phyloP scores from a whole-genome alignment of 1,140 invertebrate genomes.

The Dolichoris vasculosae region DNA sequence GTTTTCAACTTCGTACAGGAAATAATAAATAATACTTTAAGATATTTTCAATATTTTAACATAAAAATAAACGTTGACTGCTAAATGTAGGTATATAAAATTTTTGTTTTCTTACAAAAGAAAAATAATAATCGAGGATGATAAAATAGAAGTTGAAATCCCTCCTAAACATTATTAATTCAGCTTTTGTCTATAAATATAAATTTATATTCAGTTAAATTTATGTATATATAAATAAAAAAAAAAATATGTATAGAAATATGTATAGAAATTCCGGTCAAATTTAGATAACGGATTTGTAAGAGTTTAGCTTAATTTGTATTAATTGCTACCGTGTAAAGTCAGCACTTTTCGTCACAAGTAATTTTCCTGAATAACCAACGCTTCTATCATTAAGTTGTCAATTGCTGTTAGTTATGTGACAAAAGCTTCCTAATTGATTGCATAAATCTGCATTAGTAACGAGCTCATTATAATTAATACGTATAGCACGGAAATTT shows the following conservation, averaged over 20 bases:
- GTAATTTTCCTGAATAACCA: conserved; percentile 23
- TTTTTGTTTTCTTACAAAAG: neutral
- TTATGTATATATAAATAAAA: neutral
- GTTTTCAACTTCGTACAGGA: neutral
- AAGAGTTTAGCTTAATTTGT: conserved; percentile 9
- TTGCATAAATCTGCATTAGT: conserved; percentile 53
- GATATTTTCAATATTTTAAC: neutral
- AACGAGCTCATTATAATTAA: conserved; percentile 22
- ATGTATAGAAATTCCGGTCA: neutral
- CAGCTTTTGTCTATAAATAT: neutral
- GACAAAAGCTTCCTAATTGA: conserved; percentile 47
- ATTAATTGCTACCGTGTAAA: conserved; percentile 12
- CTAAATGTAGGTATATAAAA: neutral
- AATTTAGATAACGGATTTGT: neutral
- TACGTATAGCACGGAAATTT: neutral
- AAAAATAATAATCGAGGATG: neutral
- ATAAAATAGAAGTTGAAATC: neutral
- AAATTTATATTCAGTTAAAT: neutral
- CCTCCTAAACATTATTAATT: neutral
- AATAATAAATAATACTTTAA: neutral
- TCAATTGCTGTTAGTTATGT: conserved; percentile 29
- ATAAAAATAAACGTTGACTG: neutral
- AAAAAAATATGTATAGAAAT: neutral
- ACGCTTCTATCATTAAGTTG: conserved; percentile 34
- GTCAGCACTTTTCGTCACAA: neutral